Evolutionary conservation across 2,113 vertebrate species (phyloP), one percentile per base, ranked within the genome.

Genomic region (Nematolebias whitei): DNA sequence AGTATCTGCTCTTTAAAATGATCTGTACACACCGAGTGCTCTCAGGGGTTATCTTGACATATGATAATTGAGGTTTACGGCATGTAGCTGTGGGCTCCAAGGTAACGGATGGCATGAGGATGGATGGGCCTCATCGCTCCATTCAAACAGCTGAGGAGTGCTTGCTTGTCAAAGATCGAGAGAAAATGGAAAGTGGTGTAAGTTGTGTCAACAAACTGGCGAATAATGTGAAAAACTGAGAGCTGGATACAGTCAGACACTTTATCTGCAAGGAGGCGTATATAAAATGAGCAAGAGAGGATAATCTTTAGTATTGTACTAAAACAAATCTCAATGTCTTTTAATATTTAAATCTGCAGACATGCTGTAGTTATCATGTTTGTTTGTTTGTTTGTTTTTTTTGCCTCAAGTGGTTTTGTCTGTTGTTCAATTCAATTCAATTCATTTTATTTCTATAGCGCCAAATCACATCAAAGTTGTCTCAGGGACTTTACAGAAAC

Each of bases 1-100:
- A 85, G 76, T 85, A 78, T 85, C 74, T 84, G 87, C 82, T 85
- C 76, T 87, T 84, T 88, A 71, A 80, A 88, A 86, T 84, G 76
- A 63, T 85, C 76, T 83, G 77, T 47, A 78, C 76, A 75, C 77
- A 79, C 0, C 70, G 24, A 76, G 68, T 52, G 64, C 63, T 79
- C 74, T 79, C 79, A 0, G 26, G 19, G 67, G 62, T 76, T 75
- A 75, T 82, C 72, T 10, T 23, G 64, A 40, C 60, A 39, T 61
- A 84, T 74, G 81, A 44, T 81, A 84, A 86, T 79, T 56, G 74
- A 73, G 74, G 80, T 76, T 78, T 65, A 76, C 49, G 55, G 59
- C 13, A 8, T 44, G 65, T 85, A 69, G 63, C 68, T 67, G 71
- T 53, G 45, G 18, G 48, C 61, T 56, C 51, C 20, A 12, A 71